Percentiles rank a stretch among this genome's conserved stretches.
Evolutionary conservation across 2,797 vertebrate species (phyloP).

Genomic region (Rhinella marina): DNA sequence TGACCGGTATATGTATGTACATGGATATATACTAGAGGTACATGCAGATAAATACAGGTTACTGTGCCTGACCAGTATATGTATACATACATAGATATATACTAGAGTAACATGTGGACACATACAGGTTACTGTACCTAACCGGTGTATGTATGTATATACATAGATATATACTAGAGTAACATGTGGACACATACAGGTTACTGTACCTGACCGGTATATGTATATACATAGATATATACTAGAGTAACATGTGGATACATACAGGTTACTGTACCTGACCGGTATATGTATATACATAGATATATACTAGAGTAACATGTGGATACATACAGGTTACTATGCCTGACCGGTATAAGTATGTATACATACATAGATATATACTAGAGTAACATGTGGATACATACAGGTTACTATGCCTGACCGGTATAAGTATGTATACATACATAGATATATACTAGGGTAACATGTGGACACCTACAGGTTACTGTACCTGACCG

Average conservation of each 20-base stretch:
- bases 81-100: neutral
- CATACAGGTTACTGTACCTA: neutral
- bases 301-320: neutral
- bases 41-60: neutral
- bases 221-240: neutral
- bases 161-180: neutral
- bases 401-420: neutral
- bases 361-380: neutral
- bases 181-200: neutral
- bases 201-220: neutral
- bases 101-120: neutral
- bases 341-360: neutral
- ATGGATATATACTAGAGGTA: neutral
- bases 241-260: neutral
- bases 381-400: neutral
- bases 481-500: neutral
- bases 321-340: neutral
- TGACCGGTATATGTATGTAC: neutral
- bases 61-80: neutral
- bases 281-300: neutral
- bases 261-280: neutral
- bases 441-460: neutral
- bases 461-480: neutral
- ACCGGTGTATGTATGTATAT: neutral
- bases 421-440: neutral